phyloP scores from a whole-genome alignment of 2,797 vertebrate genomes.

The Eulemur rubriventer region DNA sequence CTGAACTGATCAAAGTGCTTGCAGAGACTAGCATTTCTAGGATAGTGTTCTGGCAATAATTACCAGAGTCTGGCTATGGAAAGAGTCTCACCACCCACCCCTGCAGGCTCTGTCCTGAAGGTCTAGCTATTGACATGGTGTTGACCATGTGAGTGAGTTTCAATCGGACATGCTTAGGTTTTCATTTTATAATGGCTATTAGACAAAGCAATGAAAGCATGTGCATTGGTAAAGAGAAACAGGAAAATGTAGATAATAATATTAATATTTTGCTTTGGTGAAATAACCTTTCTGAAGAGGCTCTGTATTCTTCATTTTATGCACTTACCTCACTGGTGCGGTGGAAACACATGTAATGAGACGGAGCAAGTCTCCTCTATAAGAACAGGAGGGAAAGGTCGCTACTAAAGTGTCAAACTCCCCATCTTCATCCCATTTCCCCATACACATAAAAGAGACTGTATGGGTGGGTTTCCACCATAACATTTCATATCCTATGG shows the following conservation, averaged over 20 bases:
- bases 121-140: neutral
- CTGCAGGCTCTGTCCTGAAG: neutral
- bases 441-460: neutral
- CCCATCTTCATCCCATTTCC: neutral
- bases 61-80: neutral
- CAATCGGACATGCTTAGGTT: neutral
- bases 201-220: neutral
- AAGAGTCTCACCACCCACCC: neutral
- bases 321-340: neutral
- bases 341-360: neutral
- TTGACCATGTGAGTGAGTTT: neutral
- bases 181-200: neutral
- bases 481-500: neutral
- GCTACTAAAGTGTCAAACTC: neutral
- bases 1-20: neutral
- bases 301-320: neutral
- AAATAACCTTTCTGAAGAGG: slow-evolving; percentile 1
- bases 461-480: neutral
- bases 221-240: neutral
- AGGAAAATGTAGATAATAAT: neutral
- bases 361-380: neutral
- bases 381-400: neutral
- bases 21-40: neutral
- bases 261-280: neutral
- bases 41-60: neutral